phyloP scores from a whole-genome alignment of 1,140 invertebrate species.

The Ruditapes philippinarum region DNA sequence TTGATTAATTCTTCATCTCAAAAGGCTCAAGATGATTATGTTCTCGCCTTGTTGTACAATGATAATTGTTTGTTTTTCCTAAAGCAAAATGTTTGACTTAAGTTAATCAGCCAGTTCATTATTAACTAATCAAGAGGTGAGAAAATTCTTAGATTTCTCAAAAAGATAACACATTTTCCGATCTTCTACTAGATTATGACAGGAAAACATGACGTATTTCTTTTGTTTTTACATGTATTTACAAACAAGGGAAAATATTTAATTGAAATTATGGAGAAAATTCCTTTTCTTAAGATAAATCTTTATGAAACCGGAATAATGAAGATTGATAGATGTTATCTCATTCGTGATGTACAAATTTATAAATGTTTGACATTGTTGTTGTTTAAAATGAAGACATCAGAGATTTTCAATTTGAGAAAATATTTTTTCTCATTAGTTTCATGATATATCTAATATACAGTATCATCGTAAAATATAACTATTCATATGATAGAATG shows the following conservation, averaged over 20 bases:
- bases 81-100: constrained; percentile 2
- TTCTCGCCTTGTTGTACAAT: constrained; percentile 17
- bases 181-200: constrained; percentile 4
- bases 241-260: background rate
- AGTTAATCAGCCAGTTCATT: background rate
- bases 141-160: constrained; percentile 32
- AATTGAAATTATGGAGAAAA: constrained; percentile 25
- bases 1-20: background rate
- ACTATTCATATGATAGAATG: too few relatives aligned
- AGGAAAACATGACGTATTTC: constrained; percentile 19
- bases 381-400: too few relatives aligned
- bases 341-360: background rate
- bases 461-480: too few relatives aligned
- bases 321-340: background rate
- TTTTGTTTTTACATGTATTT: constrained; percentile 27
- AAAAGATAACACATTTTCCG: constrained; percentile 31
- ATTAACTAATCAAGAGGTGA: background rate
- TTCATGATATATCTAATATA: too few relatives aligned
- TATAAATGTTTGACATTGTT: background rate
- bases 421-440: too few relatives aligned
- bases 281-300: too few relatives aligned
- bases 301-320: too few relatives aligned
- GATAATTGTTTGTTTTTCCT: background rate
- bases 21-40: constrained; percentile 28
- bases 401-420: too few relatives aligned